A percentile compares a stretch with the other conserved stretches of the same genome.
Evolutionary conservation across 2,797 vertebrate genomes (phyloP).

Genomic region (Sebastes alutus): DNA sequence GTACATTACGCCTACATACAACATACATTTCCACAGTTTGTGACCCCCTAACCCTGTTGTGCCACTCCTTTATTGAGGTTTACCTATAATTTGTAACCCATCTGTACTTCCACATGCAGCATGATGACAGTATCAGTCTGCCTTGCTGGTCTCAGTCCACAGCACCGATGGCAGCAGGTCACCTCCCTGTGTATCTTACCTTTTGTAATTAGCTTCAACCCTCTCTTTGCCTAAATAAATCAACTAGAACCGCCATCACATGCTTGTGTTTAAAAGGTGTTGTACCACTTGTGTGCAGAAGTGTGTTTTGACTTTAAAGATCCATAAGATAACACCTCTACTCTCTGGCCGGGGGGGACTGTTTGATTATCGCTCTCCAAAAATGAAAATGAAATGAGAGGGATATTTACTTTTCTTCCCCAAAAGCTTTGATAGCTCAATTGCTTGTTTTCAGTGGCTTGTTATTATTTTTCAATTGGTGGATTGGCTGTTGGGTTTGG

Average conservation of each 20-base stretch:
- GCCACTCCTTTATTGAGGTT: not conserved
- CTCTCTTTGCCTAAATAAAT: slow-evolving; percentile 56
- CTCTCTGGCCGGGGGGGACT: slow-evolving; percentile 40
- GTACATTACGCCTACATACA: no score
- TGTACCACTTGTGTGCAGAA: slow-evolving; percentile 72
- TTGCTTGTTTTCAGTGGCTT: slow-evolving; percentile 83
- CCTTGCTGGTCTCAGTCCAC: not conserved
- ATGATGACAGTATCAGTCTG: not conserved
- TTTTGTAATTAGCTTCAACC: slow-evolving; percentile 30
- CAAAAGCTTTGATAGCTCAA: slow-evolving; percentile 83
- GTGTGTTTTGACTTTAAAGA: slow-evolving; percentile 75
- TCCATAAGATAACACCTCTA: slow-evolving; percentile 76
- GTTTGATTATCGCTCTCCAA: slow-evolving; percentile 76
- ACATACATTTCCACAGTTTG: no score
- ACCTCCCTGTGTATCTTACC: slow-evolving; percentile 23
- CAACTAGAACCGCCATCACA: slow-evolving; percentile 34
- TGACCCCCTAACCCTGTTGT: not conserved
- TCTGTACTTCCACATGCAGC: not conserved
- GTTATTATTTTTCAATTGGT: slow-evolving; percentile 87
- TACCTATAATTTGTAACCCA: not conserved
- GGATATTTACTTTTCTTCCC: slow-evolving; percentile 80
- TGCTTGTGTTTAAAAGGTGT: slow-evolving; percentile 70
- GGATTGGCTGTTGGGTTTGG: slow-evolving; percentile 78
- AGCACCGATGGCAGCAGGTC: not conserved
- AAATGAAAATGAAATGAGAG: slow-evolving; percentile 77